These are phyloP conservation scores for Oncorhynchus gorbuscha DNA, from an alignment of 2,113 vertebrate genomes.

Conservation along the genomic window DNA sequence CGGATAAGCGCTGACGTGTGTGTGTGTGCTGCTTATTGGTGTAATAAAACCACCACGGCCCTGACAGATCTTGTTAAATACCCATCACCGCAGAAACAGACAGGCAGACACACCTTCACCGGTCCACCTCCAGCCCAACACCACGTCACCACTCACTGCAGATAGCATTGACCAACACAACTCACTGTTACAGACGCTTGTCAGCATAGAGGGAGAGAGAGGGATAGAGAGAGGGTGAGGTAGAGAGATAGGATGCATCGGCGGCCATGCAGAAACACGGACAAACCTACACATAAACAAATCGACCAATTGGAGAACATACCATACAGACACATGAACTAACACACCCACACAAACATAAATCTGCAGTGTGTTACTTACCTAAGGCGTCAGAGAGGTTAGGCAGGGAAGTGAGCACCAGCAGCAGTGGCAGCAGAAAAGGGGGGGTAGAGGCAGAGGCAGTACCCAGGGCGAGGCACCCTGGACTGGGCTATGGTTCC, in stretches of 20 bases:
- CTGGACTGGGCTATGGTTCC: conserved; percentile 38
- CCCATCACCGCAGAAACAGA: background rate
- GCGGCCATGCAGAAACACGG: background rate
- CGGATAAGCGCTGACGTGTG: conserved; percentile 61
- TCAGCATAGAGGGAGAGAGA: conserved; percentile 1
- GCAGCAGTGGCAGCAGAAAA: conserved; percentile 51
- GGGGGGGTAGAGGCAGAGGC: conserved; percentile 45
- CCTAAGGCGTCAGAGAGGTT: conserved; percentile 51
- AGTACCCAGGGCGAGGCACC: conserved; percentile 43
- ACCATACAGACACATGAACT: background rate
- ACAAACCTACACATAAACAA: background rate
- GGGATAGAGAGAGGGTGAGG: background rate
- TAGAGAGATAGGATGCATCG: background rate
- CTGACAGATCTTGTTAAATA: background rate
- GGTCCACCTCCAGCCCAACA: conserved; percentile 1
- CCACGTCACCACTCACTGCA: background rate
- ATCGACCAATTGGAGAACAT: no score
- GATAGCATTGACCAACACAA: background rate
- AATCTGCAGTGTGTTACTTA: conserved; percentile 26
- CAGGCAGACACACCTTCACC: conserved; percentile 2
- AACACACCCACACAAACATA: background rate
- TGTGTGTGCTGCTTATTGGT: conserved; percentile 55
- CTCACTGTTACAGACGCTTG: background rate
- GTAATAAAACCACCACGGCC: conserved; percentile 22
- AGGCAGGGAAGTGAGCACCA: conserved; percentile 55